Evolutionary conservation across 2,888 invertebrate species (phyloP).

Genomic region (Andrena trimmerana): DNA sequence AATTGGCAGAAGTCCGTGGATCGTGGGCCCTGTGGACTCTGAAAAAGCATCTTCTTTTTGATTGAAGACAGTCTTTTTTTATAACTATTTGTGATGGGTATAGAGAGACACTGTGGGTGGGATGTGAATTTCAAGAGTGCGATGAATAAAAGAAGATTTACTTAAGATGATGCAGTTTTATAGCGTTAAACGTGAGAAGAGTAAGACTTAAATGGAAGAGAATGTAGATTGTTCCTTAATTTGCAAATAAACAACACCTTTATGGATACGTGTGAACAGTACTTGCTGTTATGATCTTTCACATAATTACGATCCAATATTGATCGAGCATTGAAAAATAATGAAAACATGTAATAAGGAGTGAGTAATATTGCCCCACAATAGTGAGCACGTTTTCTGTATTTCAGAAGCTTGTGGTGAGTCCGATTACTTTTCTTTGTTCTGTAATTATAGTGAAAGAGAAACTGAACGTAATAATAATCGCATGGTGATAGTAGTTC

Average conservation of each 20-base stretch:
- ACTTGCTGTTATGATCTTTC: not conserved
- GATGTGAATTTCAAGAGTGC: not conserved
- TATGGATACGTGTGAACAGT: not conserved
- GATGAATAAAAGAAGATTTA: not conserved
- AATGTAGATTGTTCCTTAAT: not conserved
- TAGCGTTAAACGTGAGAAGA: not conserved
- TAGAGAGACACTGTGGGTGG: not conserved
- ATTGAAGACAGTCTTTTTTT: too few species aligned
- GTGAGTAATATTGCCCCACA: slow-evolving; percentile 1
- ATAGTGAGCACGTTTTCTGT: not conserved
- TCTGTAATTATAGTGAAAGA: not conserved
- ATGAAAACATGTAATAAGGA: not conserved
- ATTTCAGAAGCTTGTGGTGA: not conserved
- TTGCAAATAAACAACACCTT: not conserved
- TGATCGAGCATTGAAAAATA: not conserved
- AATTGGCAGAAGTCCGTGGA: too few species aligned
- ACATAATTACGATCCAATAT: not conserved
- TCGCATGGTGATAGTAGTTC: slow-evolving; percentile 21
- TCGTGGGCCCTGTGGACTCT: too few species aligned
- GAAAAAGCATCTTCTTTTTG: too few species aligned
- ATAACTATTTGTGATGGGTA: not conserved
- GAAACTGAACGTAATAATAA: slow-evolving; percentile 3
- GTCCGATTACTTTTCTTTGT: not conserved
- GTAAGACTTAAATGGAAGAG: not conserved
- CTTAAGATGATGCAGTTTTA: not conserved